Base-by-base conservation (phyloP, 1,140 invertebrate species). In the Drosophila tropicalis region DNA sequence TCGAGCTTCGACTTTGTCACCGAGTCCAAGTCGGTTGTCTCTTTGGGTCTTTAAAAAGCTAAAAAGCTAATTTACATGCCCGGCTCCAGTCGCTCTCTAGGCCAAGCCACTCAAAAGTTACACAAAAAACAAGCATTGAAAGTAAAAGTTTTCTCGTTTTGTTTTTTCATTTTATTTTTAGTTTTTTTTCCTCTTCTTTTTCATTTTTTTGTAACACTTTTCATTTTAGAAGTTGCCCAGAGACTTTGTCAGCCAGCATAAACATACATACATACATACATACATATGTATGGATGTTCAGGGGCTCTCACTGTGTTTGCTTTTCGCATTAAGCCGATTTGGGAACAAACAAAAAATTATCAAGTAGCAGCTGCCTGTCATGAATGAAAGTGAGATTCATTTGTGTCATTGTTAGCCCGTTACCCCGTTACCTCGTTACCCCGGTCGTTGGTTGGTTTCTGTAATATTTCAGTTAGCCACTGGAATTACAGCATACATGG, bases 21-120 rank as follows among this genome's bases (percentile, higher is more conserved):
- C 13, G 13, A 25, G 22, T 25, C 22, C 22, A 25, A 25, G 22
- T 4, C 19, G 40, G 40, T 60, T 65, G 69, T 36, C 67, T 29
- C 67, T 54, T 69, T 65, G 47, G 79, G 71, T 84, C 77, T 89
- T 89, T 77, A 81, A 84, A 29, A 89, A 72, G 84, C 70, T 77
- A 84, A 84, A 51, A 89, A 75, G 84, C 70, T 72, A 84, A 89
- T 89, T 89, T 89, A 81, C 84, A 87, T 87, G 72, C 70, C 76
- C 72, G 68, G 56, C 41, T 34, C 15, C 17, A 47, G 41, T 19
- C 40, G 76, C 57, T 10, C 39, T 66, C 51, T 71, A 68, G 79
- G 41, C 73, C 55, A 72, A 54, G 34, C 51, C 62, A 54, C 56
- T 41, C 47, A 63, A 70, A 47, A 72, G 63, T 71, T 71, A 78